Base-by-base conservation (phyloP, 2,113 vertebrate species). In the Globicephala melas region DNA sequence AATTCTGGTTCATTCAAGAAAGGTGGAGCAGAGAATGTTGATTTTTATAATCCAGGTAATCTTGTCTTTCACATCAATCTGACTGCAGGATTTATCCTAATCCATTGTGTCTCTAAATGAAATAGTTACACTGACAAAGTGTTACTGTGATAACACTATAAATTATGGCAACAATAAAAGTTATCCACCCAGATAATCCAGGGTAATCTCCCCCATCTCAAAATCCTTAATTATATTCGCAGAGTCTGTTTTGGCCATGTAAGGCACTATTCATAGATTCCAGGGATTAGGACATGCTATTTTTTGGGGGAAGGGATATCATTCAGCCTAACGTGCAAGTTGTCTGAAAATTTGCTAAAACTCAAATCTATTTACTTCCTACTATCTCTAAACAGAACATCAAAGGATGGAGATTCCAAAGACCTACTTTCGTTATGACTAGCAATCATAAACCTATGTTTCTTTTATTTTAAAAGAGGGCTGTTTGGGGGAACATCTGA, bases 381-480 rank as follows among this genome's bases (percentile, higher is more conserved):
- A n/a, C 71, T 76, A 23, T 36, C 28, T 6, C 47, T 21, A 36
- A 83, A 41, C 58, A 67, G 28, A 89, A 55, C 47, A 28, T 58
- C 15, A 10, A 28, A 65, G 36, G n/a, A 44, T 76, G 79, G 58
- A 90, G 58, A 44, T 55, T 74, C 36, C 28, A 31, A 58, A 74
- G 15, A 36, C 50, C 13, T 71, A 65, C 73, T 95, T 97, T 60
- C 3, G 17, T 94, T 92, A 58, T 60, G 47, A 92, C 68, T 79
- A 87, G 68, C 12, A 82, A 14, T 55, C 9, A 82, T 65, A 95
- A 65, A 82, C 28, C 13, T 79, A 53, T 23, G 53, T 86, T 73
- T 96, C 91, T 62, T 70, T 94, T 90, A 65, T 74, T 97, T 92
- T 92, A 53, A 92, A 93, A 80, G 67, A 83, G 6, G 3, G 2